Evolutionary conservation across 2,113 vertebrate genomes (phyloP).

Genomic region (Prochilodus magdalenae): DNA sequence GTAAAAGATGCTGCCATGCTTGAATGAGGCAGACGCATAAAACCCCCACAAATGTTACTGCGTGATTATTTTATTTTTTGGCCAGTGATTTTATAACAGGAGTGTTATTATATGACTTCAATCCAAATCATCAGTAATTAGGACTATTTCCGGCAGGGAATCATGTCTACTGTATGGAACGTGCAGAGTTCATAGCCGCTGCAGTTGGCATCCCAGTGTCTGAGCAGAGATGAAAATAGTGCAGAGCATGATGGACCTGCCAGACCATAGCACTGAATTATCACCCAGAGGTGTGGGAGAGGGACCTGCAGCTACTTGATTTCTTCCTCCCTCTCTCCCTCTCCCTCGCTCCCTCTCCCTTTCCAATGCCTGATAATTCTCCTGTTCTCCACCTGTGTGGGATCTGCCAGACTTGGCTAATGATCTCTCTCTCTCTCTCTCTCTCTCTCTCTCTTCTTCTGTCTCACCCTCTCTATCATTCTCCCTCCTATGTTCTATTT

Average conservation of each 20-base stretch:
- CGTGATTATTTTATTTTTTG: too few species aligned
- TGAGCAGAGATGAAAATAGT: slow-evolving; percentile 26
- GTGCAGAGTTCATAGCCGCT: background rate
- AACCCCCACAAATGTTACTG: too few species aligned
- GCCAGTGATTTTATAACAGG: too few species aligned
- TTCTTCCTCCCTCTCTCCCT: background rate
- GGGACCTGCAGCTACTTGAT: slow-evolving; percentile 2
- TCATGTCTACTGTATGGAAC: background rate
- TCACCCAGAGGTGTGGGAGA: slow-evolving; percentile 11
- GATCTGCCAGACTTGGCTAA: slow-evolving; percentile 9
- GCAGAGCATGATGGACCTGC: slow-evolving; percentile 7
- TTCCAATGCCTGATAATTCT: background rate
- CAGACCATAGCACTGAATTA: slow-evolving; percentile 20
- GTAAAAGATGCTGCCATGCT: too few species aligned
- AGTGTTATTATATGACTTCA: too few species aligned
- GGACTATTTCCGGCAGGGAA: background rate
- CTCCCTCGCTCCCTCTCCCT: background rate
- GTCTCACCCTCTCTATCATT: background rate
- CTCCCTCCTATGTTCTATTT: background rate
- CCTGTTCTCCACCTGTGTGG: background rate
- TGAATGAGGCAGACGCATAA: too few species aligned
- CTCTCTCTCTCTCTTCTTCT: too few species aligned
- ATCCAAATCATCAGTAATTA: background rate
- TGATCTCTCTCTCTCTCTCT: background rate
- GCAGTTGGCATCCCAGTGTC: slow-evolving; percentile 20